Evolutionary conservation across 2,113 vertebrate genomes (phyloP).

Genomic region (Atherinomorus stipes): DNA sequence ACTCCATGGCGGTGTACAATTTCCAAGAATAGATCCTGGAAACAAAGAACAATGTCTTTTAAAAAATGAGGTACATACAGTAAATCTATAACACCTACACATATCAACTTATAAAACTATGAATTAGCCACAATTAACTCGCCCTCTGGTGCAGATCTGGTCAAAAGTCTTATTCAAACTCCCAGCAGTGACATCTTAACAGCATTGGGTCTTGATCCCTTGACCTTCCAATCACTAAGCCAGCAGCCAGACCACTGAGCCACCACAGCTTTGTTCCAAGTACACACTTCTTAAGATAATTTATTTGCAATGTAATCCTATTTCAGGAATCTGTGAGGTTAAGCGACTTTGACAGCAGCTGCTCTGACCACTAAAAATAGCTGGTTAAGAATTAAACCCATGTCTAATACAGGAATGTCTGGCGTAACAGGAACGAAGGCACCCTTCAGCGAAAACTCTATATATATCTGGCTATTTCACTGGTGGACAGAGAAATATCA

Average conservation of each 20-base stretch:
- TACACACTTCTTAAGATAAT: constrained; percentile 33
- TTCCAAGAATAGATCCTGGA: neutral
- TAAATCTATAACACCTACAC: neutral
- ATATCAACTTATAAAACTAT: neutral
- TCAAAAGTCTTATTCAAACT: neutral
- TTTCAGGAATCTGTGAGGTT: constrained; percentile 21
- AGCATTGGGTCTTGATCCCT: neutral
- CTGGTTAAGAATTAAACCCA: constrained; percentile 14
- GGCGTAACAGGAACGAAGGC: constrained; percentile 18
- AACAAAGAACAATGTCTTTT: neutral
- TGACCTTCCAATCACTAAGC: constrained; percentile 5
- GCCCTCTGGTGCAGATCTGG: neutral
- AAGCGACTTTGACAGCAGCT: constrained; percentile 49
- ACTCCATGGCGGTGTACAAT: neutral
- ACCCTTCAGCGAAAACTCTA: neutral
- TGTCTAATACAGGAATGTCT: constrained; percentile 42
- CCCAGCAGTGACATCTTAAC: neutral
- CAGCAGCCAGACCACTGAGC: neutral
- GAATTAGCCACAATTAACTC: neutral
- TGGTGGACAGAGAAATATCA: neutral
- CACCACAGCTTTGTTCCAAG: neutral
- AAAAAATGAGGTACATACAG: neutral
- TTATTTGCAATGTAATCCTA: constrained; percentile 35
- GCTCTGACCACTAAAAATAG: constrained; percentile 58
- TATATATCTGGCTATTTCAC: neutral